Evolutionary conservation across 2,797 vertebrate species (phyloP).

Genomic region (Enteromius thamalakanensis): DNA sequence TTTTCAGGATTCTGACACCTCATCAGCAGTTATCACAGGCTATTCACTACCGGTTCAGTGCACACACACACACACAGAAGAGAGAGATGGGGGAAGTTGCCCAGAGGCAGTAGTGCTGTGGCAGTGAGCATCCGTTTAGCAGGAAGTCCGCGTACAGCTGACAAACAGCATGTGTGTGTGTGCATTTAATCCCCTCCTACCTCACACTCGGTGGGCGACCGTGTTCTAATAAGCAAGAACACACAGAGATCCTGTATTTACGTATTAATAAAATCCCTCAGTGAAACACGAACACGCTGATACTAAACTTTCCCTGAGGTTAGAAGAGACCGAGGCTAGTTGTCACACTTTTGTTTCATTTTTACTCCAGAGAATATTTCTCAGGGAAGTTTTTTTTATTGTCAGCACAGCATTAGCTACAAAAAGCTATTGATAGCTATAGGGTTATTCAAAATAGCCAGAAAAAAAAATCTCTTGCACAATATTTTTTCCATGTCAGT

Average conservation of each 20-base stretch:
- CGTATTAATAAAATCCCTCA: constrained; percentile 8
- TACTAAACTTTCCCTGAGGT: constrained; percentile 11
- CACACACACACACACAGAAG: constrained; percentile 3
- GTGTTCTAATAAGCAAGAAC: constrained; percentile 37
- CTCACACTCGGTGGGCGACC: constrained; percentile 21
- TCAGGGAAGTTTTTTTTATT: background rate
- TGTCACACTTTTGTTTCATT: background rate
- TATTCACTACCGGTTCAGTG: constrained; percentile 41
- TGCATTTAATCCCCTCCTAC: constrained; percentile 28
- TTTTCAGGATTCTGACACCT: constrained; percentile 46
- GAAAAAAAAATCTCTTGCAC: background rate
- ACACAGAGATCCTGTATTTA: constrained; percentile 22
- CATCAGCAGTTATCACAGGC: constrained; percentile 55
- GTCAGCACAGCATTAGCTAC: background rate
- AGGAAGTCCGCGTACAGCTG: constrained; percentile 52
- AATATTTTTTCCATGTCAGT: background rate
- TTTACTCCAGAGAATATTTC: background rate
- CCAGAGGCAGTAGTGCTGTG: constrained; percentile 54
- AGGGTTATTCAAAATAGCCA: background rate
- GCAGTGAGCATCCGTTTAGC: constrained; percentile 54
- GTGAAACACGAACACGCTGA: background rate
- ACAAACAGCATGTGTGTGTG: constrained; percentile 48
- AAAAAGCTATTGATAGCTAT: background rate
- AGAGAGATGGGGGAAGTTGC: constrained; percentile 39
- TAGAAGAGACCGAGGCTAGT: background rate